Conservation (phyloP, 2,113 vertebrate species). For the Edolisoma coerulescens region DNA sequence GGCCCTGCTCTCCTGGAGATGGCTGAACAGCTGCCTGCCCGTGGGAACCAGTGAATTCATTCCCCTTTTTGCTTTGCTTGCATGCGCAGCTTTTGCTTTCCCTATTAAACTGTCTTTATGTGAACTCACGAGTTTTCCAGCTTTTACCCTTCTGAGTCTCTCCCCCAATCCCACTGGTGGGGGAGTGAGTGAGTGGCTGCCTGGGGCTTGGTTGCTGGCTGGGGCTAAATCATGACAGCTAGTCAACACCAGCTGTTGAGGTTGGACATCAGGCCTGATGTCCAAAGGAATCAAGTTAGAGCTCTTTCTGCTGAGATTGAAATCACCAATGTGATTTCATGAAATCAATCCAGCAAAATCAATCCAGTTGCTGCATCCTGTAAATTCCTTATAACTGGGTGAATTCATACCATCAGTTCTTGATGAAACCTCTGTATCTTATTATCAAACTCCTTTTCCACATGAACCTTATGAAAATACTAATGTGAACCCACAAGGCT, state of each 20-base stretch:
- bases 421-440: background rate
- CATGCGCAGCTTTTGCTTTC: accelerated
- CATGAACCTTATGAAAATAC: background rate
- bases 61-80: background rate
- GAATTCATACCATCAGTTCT: background rate
- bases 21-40: background rate
- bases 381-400: background rate
- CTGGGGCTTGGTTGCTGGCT: background rate
- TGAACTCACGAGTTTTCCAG: accelerated
- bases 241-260: background rate
- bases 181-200: background rate
- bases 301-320: background rate
- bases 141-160: background rate
- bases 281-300: background rate
- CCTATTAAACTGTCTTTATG: background rate
- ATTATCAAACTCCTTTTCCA: background rate
- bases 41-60: background rate
- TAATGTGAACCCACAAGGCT: background rate
- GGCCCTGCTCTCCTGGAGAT: background rate
- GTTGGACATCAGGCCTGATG: background rate
- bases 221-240: background rate
- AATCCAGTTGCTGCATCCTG: background rate
- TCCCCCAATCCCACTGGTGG: background rate
- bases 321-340: background rate
- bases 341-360: background rate